Percentiles rank a stretch among this genome's conserved stretches.
Conservation (phyloP, 1,140 invertebrate genomes). For the Nasonia giraulti region DNA sequence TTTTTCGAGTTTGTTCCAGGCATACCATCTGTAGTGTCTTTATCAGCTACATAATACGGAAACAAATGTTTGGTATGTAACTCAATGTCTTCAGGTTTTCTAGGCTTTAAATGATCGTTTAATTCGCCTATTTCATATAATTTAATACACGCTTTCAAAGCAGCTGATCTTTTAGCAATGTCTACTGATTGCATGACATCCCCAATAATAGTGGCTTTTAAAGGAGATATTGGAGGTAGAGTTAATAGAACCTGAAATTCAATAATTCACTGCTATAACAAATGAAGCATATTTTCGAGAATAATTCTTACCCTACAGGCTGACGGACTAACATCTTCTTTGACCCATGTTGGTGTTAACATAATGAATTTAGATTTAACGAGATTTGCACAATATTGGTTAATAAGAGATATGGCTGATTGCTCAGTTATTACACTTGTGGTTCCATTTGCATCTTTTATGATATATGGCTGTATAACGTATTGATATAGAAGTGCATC, state of each 20-base stretch:
- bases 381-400: slow-evolving; percentile 86
- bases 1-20: slow-evolving; percentile 83
- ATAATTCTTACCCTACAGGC: background rate
- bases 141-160: slow-evolving; percentile 83
- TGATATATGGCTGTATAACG: slow-evolving; percentile 74
- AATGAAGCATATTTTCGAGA: background rate
- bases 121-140: slow-evolving; percentile 86
- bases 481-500: slow-evolving; percentile 70
- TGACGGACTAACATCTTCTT: slow-evolving; percentile 3
- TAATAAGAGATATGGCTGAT: slow-evolving; percentile 83
- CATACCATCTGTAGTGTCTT: slow-evolving; percentile 52
- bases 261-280: slow-evolving; percentile 15
- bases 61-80: slow-evolving; percentile 70
- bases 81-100: slow-evolving; percentile 70
- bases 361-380: slow-evolving; percentile 89
- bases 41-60: slow-evolving; percentile 74
- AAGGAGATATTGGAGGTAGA: slow-evolving; percentile 64
- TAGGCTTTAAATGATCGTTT: slow-evolving; percentile 83
- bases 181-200: slow-evolving; percentile 75
- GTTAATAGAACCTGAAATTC: slow-evolving; percentile 61
- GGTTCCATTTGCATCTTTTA: slow-evolving; percentile 65
- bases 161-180: slow-evolving; percentile 86
- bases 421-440: slow-evolving; percentile 76
- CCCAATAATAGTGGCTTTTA: slow-evolving; percentile 57
- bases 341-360: slow-evolving; percentile 81